phyloP scores from a whole-genome alignment of 2,113 vertebrate genomes.

The Entomyzon cyanotis region DNA sequence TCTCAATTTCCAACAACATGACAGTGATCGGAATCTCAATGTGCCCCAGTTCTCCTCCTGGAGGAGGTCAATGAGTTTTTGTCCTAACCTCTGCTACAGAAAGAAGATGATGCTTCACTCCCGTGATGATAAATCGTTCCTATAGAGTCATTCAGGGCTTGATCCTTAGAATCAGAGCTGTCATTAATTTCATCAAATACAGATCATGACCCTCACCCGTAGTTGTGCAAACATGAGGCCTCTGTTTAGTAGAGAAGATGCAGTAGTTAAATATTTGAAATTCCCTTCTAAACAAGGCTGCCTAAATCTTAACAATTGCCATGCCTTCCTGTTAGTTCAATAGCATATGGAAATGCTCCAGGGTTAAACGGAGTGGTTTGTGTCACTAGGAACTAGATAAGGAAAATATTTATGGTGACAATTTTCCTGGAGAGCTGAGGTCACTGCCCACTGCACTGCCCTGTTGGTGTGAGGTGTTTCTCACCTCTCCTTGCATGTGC shows the following conservation, averaged over 20 bases:
- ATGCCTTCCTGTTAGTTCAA: neutral
- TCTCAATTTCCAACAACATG: neutral
- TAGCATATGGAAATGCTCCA: neutral
- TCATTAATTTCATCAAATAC: neutral
- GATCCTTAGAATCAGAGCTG: neutral
- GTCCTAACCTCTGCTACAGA: neutral
- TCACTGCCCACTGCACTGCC: neutral
- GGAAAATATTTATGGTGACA: neutral
- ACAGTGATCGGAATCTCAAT: conserved; percentile 17
- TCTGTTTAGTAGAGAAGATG: neutral
- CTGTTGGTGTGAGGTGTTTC: neutral
- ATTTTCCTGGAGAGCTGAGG: neutral
- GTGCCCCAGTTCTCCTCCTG: neutral
- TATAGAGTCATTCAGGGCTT: neutral
- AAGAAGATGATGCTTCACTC: neutral
- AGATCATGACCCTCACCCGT: neutral
- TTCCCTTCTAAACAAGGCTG: neutral
- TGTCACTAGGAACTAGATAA: neutral
- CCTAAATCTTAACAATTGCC: neutral
- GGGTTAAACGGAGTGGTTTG: neutral
- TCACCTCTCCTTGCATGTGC: accelerated
- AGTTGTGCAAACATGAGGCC: neutral
- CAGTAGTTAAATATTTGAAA: neutral
- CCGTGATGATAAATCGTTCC: neutral
- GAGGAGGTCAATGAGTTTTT: conserved; percentile 29